These are phyloP conservation scores for Dendrolimus kikuchii DNA, from an alignment of 1,140 invertebrate species.

Conservation along the genomic window DNA sequence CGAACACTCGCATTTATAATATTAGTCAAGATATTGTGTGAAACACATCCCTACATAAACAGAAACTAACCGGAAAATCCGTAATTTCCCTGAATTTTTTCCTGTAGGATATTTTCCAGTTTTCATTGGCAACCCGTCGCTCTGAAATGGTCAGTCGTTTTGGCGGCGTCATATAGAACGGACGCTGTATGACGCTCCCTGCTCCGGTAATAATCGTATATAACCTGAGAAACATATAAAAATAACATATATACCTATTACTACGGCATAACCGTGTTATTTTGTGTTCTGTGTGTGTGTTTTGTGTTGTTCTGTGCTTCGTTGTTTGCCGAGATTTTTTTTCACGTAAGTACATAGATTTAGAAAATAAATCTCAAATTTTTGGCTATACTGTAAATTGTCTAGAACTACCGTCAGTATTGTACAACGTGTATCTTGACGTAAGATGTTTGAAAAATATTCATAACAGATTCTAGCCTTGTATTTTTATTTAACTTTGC, in stretches of 20 bases:
- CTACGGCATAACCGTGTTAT: conserved; percentile 7
- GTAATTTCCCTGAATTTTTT: conserved; percentile 2
- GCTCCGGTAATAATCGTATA: background rate
- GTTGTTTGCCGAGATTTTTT: background rate
- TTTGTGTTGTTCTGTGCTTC: conserved; percentile 3
- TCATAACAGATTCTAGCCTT: too few species aligned
- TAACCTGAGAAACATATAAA: too few species aligned
- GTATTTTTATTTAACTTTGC: too few species aligned
- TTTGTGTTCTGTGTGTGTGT: conserved; percentile 15
- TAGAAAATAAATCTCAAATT: too few species aligned
- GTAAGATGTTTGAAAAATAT: too few species aligned
- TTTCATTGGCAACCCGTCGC: conserved; percentile 12
- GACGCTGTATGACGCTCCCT: conserved; percentile 6
- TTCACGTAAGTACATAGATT: too few species aligned
- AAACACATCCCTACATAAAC: background rate
- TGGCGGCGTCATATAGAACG: conserved; percentile 19
- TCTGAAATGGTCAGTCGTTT: conserved; percentile 24
- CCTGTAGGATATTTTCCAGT: conserved; percentile 5
- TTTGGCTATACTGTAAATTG: too few species aligned
- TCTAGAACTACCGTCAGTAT: too few species aligned
- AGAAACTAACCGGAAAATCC: background rate
- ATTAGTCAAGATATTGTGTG: too few species aligned
- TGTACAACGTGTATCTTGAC: too few species aligned
- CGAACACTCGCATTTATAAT: too few species aligned
- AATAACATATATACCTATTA: too few species aligned